These are phyloP conservation scores for Hippocampus abdominalis DNA, from an alignment of 2,113 vertebrate species.

Conservation along the genomic window DNA sequence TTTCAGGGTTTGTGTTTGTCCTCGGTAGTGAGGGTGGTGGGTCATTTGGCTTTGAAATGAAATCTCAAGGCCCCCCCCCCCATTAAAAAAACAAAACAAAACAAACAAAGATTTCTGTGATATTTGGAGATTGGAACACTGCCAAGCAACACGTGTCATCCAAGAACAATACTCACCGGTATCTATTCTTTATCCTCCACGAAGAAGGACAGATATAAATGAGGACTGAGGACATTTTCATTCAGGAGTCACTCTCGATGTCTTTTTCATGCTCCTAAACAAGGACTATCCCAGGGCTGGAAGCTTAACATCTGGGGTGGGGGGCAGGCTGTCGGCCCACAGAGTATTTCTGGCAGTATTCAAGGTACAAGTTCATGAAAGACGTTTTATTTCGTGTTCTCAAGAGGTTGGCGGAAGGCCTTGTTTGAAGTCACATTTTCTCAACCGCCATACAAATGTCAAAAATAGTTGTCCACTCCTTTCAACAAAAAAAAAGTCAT, in stretches of 20 bases:
- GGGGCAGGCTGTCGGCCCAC: conserved; percentile 14
- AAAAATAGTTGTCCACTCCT: too few species aligned
- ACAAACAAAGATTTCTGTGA: too few species aligned
- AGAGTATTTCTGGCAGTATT: conserved; percentile 52
- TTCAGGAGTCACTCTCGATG: not conserved
- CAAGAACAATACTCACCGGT: too few species aligned
- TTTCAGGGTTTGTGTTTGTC: not conserved
- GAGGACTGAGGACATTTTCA: not conserved
- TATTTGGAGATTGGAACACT: too few species aligned
- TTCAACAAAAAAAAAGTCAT: too few species aligned
- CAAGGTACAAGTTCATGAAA: conserved; percentile 3
- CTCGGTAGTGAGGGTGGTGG: not conserved
- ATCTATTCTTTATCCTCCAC: too few species aligned
- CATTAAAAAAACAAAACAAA: too few species aligned
- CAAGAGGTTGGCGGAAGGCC: too few species aligned
- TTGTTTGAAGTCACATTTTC: not conserved
- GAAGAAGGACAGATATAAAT: too few species aligned
- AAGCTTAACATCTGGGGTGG: conserved; percentile 61
- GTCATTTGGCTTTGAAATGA: not conserved
- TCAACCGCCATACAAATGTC: too few species aligned
- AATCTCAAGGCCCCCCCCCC: not conserved
- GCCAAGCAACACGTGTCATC: too few species aligned
- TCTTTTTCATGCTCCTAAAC: not conserved
- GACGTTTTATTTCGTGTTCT: too few species aligned
- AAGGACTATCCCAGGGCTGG: conserved; percentile 59